Base-by-base conservation (phyloP, 2,888 invertebrate species). In the Andricus quercusramuli region DNA sequence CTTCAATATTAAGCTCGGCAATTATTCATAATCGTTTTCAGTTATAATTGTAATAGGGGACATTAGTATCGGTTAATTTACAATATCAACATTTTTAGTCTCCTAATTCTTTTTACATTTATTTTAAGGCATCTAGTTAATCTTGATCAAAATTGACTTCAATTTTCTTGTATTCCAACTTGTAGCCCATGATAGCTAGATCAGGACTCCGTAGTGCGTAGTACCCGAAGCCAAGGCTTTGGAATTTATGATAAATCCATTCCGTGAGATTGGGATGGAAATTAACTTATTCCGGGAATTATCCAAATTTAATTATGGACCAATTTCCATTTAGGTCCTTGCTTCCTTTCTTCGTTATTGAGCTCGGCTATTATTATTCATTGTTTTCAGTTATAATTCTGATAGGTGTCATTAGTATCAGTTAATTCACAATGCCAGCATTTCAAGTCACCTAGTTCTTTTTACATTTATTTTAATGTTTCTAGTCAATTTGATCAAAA, bases 241-340 rank as follows among this genome's bases (percentile, higher is more conserved):
- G 70, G 20, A 70, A 32, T 32, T 32, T 32, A 6, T 6, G 1
- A 0, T 32, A 8, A 56, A 74, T 32, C 56, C 56, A 56, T 56
- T 74, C 56, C 74, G 74, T 74, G 74, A 74, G 74, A 74, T 51
- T 74, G 74, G 74, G 56, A 56, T 56, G 32, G 32, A 74, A 74
- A 6, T 25, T 25, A 74, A 74, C 56, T 37, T 74, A 74, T 74
- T 74, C 74, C 32, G 22, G 74, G 56, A 74, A 74, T 74, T 74
- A 74, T 74, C 74, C 74, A 74, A 74, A 74, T 74, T 74, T 74
- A 37, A 74, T 56, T 56, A 74, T 32, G 74, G n/a, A 32, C 56
- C 20, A 32, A 20, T 8, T 25, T 51, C 44, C 25, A 22, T 44
- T 29, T 20, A 70, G 20, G 51, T 70, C 51, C n/a, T n/a, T n/a